Evolutionary conservation across 1,140 invertebrate species (phyloP).

Genomic region (Sogatella furcifera): DNA sequence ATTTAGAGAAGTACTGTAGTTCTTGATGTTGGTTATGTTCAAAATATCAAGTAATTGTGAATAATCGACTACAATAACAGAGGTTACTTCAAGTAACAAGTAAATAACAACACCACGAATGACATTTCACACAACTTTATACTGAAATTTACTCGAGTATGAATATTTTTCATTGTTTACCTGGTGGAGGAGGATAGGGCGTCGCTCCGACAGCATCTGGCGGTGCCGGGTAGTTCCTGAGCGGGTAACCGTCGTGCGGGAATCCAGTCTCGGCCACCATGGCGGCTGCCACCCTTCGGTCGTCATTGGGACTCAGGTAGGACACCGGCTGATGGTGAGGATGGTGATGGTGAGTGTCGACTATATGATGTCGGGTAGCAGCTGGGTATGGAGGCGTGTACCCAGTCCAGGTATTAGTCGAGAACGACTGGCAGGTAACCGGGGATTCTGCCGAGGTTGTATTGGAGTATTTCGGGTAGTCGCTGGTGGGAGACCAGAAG

Average conservation of each 20-base stretch:
- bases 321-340: constrained; percentile 25
- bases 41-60: no score
- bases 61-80: no score
- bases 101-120: no score
- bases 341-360: constrained; percentile 41
- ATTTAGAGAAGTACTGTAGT: no score
- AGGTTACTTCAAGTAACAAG: no score
- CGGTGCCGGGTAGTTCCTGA: constrained; percentile 56
- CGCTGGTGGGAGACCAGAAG: constrained; percentile 55
- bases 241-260: constrained; percentile 61
- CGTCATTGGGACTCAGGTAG: constrained; percentile 8
- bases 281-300: constrained; percentile 15
- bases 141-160: no score
- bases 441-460: constrained; percentile 40
- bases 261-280: constrained; percentile 49
- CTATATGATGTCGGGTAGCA: constrained; percentile 45
- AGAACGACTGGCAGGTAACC: constrained; percentile 56
- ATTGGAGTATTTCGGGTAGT: constrained; percentile 41
- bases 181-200: constrained; percentile 69
- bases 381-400: constrained; percentile 46
- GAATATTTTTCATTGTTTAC: constrained; percentile 35
- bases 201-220: constrained; percentile 63
- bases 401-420: constrained; percentile 52
- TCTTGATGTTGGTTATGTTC: no score
- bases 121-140: no score